phyloP scores from a whole-genome alignment of 2,888 invertebrate genomes.

The Ochlodes sylvanus region DNA sequence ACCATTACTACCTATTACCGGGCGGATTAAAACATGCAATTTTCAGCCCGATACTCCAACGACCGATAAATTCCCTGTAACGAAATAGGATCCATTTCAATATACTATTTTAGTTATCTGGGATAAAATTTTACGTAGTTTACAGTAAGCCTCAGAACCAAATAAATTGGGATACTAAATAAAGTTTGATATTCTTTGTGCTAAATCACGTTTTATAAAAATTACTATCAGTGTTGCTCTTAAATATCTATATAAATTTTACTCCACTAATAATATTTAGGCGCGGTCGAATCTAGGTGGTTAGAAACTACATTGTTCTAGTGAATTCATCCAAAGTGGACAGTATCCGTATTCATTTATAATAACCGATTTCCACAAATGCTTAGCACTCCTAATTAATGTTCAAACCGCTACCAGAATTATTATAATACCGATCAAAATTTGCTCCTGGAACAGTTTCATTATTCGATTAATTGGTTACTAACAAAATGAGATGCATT shows the following conservation, averaged over 20 bases:
- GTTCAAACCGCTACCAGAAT: too few species aligned
- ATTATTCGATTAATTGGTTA: too few species aligned
- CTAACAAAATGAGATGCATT: too few species aligned
- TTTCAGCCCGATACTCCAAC: conserved; percentile 16
- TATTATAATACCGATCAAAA: too few species aligned
- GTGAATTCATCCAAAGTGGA: too few species aligned
- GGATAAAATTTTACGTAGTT: neutral
- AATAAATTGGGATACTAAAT: neutral
- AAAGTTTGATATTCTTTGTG: neutral
- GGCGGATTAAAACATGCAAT: conserved; percentile 28
- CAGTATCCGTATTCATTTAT: neutral
- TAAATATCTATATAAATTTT: too few species aligned
- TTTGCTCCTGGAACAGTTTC: too few species aligned
- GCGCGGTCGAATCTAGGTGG: too few species aligned
- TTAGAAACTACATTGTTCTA: too few species aligned
- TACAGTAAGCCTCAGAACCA: neutral
- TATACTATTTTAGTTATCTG: conserved; percentile 6
- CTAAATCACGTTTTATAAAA: too few species aligned
- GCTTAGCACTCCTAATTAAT: neutral
- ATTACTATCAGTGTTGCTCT: too few species aligned
- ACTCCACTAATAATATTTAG: too few species aligned
- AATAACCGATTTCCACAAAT: neutral
- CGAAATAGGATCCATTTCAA: conserved; percentile 15
- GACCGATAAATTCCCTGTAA: conserved; percentile 16
- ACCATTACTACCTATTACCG: conserved; percentile 22